Evolutionary conservation across 2,113 vertebrate species (phyloP).

Genomic region (Semnornis frantzii): DNA sequence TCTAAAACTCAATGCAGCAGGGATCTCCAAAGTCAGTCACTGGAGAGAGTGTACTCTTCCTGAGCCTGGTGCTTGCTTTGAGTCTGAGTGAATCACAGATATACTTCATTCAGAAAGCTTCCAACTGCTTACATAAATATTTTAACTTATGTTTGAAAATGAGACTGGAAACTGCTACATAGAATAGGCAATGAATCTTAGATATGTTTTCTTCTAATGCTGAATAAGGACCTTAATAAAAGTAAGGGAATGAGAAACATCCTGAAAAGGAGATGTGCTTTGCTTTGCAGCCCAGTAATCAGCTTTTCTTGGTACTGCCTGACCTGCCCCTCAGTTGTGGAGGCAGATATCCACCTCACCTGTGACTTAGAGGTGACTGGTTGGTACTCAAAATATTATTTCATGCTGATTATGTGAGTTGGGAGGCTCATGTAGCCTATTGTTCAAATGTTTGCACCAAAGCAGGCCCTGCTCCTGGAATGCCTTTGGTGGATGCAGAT

Average conservation of each 20-base stretch:
- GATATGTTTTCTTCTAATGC: neutral
- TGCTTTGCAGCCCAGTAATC: neutral
- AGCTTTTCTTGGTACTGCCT: neutral
- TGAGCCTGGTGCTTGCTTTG: neutral
- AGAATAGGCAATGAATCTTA: neutral
- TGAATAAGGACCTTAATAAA: neutral
- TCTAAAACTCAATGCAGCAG: neutral
- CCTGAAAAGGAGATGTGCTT: neutral
- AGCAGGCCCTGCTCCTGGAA: neutral
- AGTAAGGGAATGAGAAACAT: neutral
- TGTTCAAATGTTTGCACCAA: neutral
- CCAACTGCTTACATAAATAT: accelerated
- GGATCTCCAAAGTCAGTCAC: neutral
- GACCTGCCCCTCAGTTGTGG: neutral
- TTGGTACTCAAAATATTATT: neutral
- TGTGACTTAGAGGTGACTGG: neutral
- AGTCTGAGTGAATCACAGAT: neutral
- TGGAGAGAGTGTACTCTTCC: accelerated
- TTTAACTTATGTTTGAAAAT: neutral
- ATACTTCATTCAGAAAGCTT: neutral
- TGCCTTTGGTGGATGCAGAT: neutral
- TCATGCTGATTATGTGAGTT: neutral
- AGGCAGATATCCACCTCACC: neutral
- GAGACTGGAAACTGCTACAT: neutral
- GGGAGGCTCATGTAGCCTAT: neutral